Conservation (phyloP, 2,113 vertebrate species). For the Heterocephalus glaber region DNA sequence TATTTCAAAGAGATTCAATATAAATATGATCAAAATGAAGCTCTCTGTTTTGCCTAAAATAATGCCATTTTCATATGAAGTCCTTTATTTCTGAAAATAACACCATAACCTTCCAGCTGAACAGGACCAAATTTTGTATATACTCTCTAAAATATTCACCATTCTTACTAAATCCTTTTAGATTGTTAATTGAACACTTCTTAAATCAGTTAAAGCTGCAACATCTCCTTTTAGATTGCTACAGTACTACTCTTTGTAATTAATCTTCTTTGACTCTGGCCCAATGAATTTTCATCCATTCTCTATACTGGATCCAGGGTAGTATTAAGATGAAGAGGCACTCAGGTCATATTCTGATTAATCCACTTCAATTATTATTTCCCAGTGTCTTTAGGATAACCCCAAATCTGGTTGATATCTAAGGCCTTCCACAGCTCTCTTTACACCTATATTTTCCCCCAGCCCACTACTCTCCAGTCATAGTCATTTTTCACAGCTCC, state of each 20-base stretch:
- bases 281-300: not conserved
- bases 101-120: not conserved
- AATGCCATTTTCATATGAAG: not conserved
- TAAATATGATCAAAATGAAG: not conserved
- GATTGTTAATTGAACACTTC: not conserved
- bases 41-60: not conserved
- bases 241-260: not conserved
- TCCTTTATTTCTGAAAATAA: constrained; percentile 1
- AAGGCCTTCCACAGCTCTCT: not conserved
- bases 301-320: not conserved
- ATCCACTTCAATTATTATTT: constrained; percentile 8
- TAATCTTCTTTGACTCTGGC: not conserved
- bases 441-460: not conserved
- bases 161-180: not conserved
- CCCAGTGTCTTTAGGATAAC: not conserved
- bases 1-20: not conserved
- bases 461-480: not conserved
- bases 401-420: not conserved
- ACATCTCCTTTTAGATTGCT: not conserved
- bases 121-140: not conserved
- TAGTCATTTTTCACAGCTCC: not conserved
- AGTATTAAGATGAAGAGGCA: not conserved
- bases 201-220: not conserved
- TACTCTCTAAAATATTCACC: not conserved
- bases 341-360: not conserved